These are phyloP conservation scores for Drosophila nikananu DNA, from an alignment of 1,140 invertebrate species.

Conservation along the genomic window DNA sequence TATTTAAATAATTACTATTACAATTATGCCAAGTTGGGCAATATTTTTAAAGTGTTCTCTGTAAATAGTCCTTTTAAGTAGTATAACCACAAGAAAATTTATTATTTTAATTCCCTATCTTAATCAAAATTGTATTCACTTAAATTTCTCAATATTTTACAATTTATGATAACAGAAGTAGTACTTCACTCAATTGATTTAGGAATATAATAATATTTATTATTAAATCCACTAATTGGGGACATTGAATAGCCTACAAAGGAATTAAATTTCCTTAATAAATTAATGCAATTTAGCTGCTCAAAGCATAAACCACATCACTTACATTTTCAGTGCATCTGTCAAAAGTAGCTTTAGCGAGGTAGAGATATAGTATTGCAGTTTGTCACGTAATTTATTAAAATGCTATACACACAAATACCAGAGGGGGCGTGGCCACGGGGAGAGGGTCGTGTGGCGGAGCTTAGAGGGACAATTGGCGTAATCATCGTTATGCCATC, in stretches of 20 bases:
- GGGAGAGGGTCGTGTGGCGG: background rate
- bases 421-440: conserved; percentile 14
- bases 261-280: background rate
- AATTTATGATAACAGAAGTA: too few relatives aligned
- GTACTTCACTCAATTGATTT: too few relatives aligned
- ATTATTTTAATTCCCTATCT: too few relatives aligned
- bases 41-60: background rate
- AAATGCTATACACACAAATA: conserved; percentile 66
- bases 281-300: background rate
- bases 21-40: too few relatives aligned
- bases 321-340: background rate
- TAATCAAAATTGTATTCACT: too few relatives aligned
- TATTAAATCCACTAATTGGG: background rate
- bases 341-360: conserved; percentile 11
- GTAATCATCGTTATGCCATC: conserved; percentile 81
- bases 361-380: conserved; percentile 60
- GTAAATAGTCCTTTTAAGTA: background rate
- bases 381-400: conserved; percentile 84
- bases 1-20: too few relatives aligned
- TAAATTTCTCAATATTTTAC: too few relatives aligned
- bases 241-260: background rate
- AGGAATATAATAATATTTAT: background rate
- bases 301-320: background rate
- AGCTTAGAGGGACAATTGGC: conserved; percentile 70
- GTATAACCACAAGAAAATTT: too few relatives aligned